Conservation (phyloP, 2,888 invertebrate species). For the Tethea ocularis region DNA sequence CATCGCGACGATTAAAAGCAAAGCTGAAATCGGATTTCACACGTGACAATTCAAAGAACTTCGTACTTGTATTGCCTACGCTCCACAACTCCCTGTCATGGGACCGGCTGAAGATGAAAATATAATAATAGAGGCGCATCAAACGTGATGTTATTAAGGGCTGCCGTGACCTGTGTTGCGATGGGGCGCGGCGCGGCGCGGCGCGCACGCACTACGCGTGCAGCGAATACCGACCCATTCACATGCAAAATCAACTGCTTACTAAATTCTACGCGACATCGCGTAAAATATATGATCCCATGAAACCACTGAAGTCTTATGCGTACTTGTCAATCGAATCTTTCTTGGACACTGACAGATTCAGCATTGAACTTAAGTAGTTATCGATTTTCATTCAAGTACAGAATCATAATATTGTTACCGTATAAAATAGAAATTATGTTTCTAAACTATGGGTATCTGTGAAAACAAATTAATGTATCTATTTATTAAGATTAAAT, state of each 20-base stretch:
- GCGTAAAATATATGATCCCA: slow-evolving; percentile 45
- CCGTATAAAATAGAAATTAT: too few species aligned
- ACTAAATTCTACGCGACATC: slow-evolving; percentile 56
- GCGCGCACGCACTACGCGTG: slow-evolving; percentile 73
- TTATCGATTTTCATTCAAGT: too few species aligned
- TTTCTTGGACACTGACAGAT: background rate
- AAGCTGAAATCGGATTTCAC: slow-evolving; percentile 38
- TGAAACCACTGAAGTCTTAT: slow-evolving; percentile 50
- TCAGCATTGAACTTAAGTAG: background rate
- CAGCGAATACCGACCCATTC: slow-evolving; percentile 70
- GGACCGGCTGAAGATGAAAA: slow-evolving; percentile 80
- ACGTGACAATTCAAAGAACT: slow-evolving; percentile 54
- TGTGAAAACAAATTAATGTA: too few species aligned
- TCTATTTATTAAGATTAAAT: too few species aligned
- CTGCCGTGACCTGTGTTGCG: slow-evolving; percentile 74
- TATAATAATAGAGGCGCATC: slow-evolving; percentile 84
- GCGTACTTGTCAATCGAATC: slow-evolving; percentile 17
- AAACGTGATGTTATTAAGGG: slow-evolving; percentile 84
- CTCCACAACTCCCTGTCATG: slow-evolving; percentile 68
- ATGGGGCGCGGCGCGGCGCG: slow-evolving; percentile 39
- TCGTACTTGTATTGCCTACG: slow-evolving; percentile 49
- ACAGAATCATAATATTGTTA: too few species aligned
- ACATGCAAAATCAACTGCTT: slow-evolving; percentile 74
- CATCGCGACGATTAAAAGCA: slow-evolving; percentile 14
- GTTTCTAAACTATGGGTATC: too few species aligned